Evolutionary conservation across 2,888 invertebrate species (phyloP), one percentile per base, ranked within the genome.

Genomic region (Eudasyphora cyanicolor): DNA sequence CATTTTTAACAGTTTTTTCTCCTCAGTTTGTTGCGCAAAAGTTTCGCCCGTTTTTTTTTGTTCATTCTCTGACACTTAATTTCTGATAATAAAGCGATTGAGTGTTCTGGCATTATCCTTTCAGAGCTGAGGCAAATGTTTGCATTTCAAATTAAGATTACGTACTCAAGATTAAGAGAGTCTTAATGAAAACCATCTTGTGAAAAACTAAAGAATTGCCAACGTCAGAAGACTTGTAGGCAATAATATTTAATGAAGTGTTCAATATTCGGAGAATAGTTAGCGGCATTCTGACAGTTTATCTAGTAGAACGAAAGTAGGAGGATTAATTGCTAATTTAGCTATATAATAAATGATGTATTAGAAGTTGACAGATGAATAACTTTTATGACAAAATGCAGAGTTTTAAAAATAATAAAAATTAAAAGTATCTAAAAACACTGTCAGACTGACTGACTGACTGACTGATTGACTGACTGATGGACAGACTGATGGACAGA

Each of bases 1-100:
- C 81, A 81, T 78, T 78, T 42, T 84, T 17, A 75, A 73, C 70
- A 76, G 80, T 71, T 67, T 76, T 84, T 64, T 17, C n/a, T 62
- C 32, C 0, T 32, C n/a, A 2, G n/a, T n/a, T n/a, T n/a, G 27
- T 29, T 62, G 29, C 5, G 62, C n/a, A 32, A 32, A 62, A 62
- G 62, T 62, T 62, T 29, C 14, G 19, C 21, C 27, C 1, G 1
- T 29, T n/a, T 62, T 32, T 17, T 10, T 62, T 17, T 62, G 17
- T 62, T 62, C 32, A 7, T 32, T 19, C 14, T 60, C 29, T 17
- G 62, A 62, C n/a, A 32, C 32, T 62, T 62, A 32, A 62, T 32
- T 62, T 62, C 32, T 62, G 62, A 62, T 62, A 32, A 62, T 12
- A 32, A 7, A n/a, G 32, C 17, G 17, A 62, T 29, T 62, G 32